Conservation (phyloP, 2,888 invertebrate genomes). For the Trachelus stipa region DNA sequence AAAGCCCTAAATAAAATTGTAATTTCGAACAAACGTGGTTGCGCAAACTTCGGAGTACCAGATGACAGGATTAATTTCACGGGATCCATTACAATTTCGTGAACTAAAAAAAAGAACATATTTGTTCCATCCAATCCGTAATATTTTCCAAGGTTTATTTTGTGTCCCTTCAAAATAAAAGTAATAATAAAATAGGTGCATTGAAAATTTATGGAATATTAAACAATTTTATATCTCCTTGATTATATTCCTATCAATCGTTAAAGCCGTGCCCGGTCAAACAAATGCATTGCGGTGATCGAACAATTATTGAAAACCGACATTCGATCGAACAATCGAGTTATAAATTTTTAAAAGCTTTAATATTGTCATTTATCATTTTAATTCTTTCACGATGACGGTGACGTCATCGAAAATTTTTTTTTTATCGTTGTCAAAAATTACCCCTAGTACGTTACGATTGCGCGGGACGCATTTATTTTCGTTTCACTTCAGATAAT, state of each 20-base stretch:
- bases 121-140: neutral
- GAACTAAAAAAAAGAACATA: neutral
- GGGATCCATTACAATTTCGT: neutral
- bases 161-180: no score
- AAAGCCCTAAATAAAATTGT: neutral
- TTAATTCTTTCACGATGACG: neutral
- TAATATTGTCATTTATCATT: neutral
- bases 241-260: neutral
- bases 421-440: neutral
- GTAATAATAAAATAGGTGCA: neutral
- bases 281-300: neutral
- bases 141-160: neutral
- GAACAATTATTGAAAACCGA: neutral
- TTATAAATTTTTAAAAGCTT: neutral
- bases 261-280: neutral
- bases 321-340: no score
- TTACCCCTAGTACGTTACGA: neutral
- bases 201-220: neutral
- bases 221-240: neutral
- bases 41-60: neutral
- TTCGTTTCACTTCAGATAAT: neutral
- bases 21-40: neutral
- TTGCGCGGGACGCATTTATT: neutral
- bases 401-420: neutral
- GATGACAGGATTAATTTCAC: neutral